Evolutionary conservation across 2,888 invertebrate species (phyloP).

Genomic region (Dolichomitus sp.): DNA sequence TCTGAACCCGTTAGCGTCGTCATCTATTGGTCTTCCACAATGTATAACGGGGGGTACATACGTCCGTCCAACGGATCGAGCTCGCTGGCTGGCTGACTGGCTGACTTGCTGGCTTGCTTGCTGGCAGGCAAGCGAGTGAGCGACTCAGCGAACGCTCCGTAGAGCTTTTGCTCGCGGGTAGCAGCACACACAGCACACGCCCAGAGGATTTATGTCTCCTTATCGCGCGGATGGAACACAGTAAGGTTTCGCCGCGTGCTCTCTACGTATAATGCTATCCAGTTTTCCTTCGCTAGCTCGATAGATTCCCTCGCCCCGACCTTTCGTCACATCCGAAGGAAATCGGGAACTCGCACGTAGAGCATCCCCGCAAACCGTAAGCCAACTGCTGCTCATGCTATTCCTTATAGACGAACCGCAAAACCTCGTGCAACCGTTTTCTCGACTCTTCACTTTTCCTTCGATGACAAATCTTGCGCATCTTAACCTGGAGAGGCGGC

Average conservation of each 20-base stretch:
- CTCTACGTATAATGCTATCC: conserved; percentile 35
- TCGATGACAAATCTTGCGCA: neutral
- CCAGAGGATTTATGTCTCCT: conserved; percentile 66
- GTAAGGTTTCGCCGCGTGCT: conserved; percentile 60
- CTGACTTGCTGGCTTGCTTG: neutral
- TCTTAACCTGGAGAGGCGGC: neutral
- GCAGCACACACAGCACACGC: conserved; percentile 45
- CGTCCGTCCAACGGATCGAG: conserved; percentile 24
- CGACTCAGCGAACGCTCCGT: conserved; percentile 50
- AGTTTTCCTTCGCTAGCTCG: conserved; percentile 70
- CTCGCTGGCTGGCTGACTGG: neutral
- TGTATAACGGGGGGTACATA: conserved; percentile 31
- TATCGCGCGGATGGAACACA: conserved; percentile 68
- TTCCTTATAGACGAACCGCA: conserved; percentile 1
- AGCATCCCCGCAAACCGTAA: neutral
- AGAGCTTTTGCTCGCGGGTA: conserved; percentile 33
- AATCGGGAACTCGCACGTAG: conserved; percentile 22
- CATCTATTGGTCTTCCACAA: conserved; percentile 77
- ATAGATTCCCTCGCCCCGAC: conserved; percentile 63
- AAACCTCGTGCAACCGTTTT: neutral
- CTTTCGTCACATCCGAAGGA: conserved; percentile 56
- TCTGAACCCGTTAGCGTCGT: conserved; percentile 80
- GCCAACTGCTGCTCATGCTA: neutral
- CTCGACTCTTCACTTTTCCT: neutral
- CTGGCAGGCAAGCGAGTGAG: conserved; percentile 37